phyloP scores from a whole-genome alignment of 2,113 vertebrate genomes.

The Alethe diademata region DNA sequence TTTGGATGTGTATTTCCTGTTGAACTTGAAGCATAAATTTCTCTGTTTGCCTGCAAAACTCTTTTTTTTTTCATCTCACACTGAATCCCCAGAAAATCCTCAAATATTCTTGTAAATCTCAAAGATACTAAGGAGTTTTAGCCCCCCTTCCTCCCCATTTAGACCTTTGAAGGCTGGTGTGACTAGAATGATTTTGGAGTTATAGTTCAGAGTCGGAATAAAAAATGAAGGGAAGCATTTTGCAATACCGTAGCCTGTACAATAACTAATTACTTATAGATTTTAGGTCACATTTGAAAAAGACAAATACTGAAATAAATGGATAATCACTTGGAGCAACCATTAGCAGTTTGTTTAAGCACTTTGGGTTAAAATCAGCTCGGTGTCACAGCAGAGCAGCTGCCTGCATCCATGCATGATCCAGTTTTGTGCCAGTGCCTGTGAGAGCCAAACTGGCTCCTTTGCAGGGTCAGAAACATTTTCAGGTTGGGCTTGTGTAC shows the following conservation, averaged over 20 bases:
- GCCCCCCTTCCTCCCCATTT: slow-evolving; percentile 65
- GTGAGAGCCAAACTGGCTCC: neutral
- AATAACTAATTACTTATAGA: slow-evolving; percentile 82
- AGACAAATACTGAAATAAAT: slow-evolving; percentile 79
- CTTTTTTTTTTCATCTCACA: slow-evolving; percentile 36
- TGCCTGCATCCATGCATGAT: neutral
- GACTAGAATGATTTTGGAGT: slow-evolving; percentile 76
- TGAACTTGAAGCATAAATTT: slow-evolving; percentile 64
- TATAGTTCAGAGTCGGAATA: slow-evolving; percentile 68
- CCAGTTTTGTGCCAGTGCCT: neutral
- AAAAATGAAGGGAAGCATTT: slow-evolving; percentile 73
- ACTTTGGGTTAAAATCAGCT: neutral
- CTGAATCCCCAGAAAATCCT: slow-evolving; percentile 78
- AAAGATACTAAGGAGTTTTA: slow-evolving; percentile 73
- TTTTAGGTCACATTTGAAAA: slow-evolving; percentile 81
- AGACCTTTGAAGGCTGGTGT: slow-evolving; percentile 78
- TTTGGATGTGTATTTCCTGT: slow-evolving; percentile 66
- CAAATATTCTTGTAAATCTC: slow-evolving; percentile 77
- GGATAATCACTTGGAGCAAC: slow-evolving; percentile 58
- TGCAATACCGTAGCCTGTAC: slow-evolving; percentile 45
- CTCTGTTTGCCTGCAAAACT: slow-evolving; percentile 61
- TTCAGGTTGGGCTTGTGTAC: neutral
- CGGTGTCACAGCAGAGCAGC: neutral
- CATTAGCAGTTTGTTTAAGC: slow-evolving; percentile 56
- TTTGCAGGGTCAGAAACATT: neutral